Evolutionary conservation across 1,140 invertebrate genomes (phyloP), one percentile per base, ranked within the genome.

Genomic region (Formica selysi): DNA sequence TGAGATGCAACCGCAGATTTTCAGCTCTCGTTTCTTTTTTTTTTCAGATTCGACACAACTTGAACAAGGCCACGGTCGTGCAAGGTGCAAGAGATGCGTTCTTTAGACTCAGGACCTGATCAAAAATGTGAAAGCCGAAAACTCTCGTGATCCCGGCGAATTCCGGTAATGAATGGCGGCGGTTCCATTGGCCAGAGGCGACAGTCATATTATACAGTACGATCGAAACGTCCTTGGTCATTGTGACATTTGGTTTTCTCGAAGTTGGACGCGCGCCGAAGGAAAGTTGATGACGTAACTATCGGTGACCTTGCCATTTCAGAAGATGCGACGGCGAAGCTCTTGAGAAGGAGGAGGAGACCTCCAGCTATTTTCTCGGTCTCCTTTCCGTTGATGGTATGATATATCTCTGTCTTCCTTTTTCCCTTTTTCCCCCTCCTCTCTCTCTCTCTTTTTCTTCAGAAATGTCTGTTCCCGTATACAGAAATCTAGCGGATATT

Each of bases 161-260:
- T 84, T 79, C 22, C 54, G 65, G 65, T 51, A 6, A 41, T 73
- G 86, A 48, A 48, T 51, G 13, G 48, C 51, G 16, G 32, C 86
- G 32, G 29, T 73, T 80, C 85, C 67, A 26, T 29, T 32, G 76
- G 76, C 88, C 65, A 61, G 57, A 84, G 87, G 85, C 87, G 54
- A 68, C 57, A 51, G 73, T 84, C 59, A 51, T 51, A 74, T 86
- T 80, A 71, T 59, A 65, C 85, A 19, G 7, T n/a, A 76, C 86
- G 70, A 68, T 41, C 51, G 44, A 74, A 68, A 70, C 90, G 92
- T 93, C 93, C 93, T 94, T 94, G 93, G 92, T 92, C 90, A 91
- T 93, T 93, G 93, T 94, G 93, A 94, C 93, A 94, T 94, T 93
- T 94, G 90, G 90, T 93, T 93, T 94, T 93, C 91, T 92, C 86